These are phyloP conservation scores for Zhengitettix transpicula DNA, from an alignment of 2,888 invertebrate genomes.

Conservation along the genomic window DNA sequence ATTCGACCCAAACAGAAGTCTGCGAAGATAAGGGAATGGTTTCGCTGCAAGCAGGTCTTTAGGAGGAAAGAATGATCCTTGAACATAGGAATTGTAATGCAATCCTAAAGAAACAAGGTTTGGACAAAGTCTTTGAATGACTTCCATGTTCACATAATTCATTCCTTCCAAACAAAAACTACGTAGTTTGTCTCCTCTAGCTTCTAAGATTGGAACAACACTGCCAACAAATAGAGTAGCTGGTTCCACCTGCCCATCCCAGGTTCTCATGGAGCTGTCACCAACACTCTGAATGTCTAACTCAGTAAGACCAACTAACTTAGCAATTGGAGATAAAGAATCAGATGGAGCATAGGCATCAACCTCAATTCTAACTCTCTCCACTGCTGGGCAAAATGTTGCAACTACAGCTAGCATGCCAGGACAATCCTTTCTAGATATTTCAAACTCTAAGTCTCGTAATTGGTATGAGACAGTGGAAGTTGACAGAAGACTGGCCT, in stretches of 20 bases:
- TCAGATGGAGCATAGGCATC: constrained; percentile 9
- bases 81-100: constrained; percentile 12
- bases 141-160: constrained; percentile 9
- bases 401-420: constrained; percentile 9
- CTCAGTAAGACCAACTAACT: constrained; percentile 9
- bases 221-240: constrained; percentile 11
- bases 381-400: constrained; percentile 11
- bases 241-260: not conserved
- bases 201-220: constrained; percentile 10
- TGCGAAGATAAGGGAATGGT: constrained; percentile 11
- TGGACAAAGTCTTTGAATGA: constrained; percentile 9
- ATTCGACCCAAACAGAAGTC: constrained; percentile 13
- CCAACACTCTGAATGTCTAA: constrained; percentile 12
- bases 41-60: constrained; percentile 3
- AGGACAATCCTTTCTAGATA: constrained; percentile 9
- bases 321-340: constrained; percentile 8
- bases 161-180: constrained; percentile 12
- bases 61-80: constrained; percentile 7
- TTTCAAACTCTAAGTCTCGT: constrained; percentile 11
- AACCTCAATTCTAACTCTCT: constrained; percentile 13
- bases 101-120: constrained; percentile 10
- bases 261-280: constrained; percentile 4
- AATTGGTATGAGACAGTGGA: constrained; percentile 4
- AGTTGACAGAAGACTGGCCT: constrained; percentile 1
- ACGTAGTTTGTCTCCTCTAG: constrained; percentile 8